A percentile compares a stretch with the other conserved stretches of the same genome.
These are phyloP conservation scores for Danio choprae DNA, from an alignment of 2,797 vertebrate genomes.

Conservation along the genomic window DNA sequence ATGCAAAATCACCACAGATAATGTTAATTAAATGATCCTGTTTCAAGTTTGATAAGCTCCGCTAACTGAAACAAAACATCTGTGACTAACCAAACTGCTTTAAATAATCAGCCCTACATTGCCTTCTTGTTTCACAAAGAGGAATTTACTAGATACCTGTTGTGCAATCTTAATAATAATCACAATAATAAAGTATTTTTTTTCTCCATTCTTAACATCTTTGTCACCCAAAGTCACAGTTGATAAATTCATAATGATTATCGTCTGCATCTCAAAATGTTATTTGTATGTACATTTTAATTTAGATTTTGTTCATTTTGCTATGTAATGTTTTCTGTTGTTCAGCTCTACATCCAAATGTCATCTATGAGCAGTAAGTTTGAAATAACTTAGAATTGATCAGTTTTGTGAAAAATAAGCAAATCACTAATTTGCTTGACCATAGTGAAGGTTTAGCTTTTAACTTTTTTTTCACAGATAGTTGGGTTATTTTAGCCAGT, in stretches of 20 bases:
- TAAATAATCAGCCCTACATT: background rate
- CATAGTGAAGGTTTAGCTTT: background rate
- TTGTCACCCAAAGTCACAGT: background rate
- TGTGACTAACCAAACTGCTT: background rate
- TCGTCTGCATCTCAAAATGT: background rate
- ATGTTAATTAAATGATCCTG: background rate
- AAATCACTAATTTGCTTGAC: background rate
- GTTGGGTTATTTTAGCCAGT: no score
- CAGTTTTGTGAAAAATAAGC: background rate
- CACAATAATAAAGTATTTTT: background rate
- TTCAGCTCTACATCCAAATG: background rate
- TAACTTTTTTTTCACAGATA: background rate
- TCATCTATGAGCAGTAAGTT: background rate
- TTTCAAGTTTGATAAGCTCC: background rate
- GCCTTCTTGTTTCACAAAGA: background rate
- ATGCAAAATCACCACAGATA: background rate
- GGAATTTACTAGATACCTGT: background rate
- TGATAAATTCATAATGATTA: background rate
- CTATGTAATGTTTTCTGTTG: background rate
- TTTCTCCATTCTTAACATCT: background rate
- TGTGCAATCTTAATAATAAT: background rate
- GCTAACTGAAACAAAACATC: background rate
- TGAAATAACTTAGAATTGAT: background rate
- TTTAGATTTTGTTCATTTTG: background rate
- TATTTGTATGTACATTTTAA: constrained; percentile 3